Base-by-base conservation (phyloP, 1,140 invertebrate genomes). In the Apis cerana region DNA sequence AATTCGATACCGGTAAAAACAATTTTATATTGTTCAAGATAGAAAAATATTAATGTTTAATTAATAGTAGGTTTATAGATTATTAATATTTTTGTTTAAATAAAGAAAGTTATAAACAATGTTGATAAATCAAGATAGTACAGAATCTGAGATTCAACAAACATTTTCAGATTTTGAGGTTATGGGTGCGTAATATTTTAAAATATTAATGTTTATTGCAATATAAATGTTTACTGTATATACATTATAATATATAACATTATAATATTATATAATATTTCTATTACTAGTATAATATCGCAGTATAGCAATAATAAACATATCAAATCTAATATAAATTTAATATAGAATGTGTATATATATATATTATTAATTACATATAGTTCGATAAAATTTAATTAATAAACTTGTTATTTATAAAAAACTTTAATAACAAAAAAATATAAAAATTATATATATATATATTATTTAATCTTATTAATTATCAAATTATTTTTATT, bases 91-190 rank as follows among this genome's bases (percentile, higher is more conserved):
- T 56, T 48, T 56, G 11, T 59, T 23, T 9, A 43, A 56, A 56
- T 50, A 61, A 48, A 62, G 11, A 58, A 59, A 17, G 9, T 52
- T 75, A 4, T 50, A n/a, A 33, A 78, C 50, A 12, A 91, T 90
- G 89, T 78, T 90, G 56, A 88, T 90, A 70, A 85, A 90, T 77
- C 87, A 89, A 61, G 87, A 64, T n/a, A 23, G 68, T 15, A 54
- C 62, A 12, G 74, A 84, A 23, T 74, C 85, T 4, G 88, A 89
- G 19, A 82, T 89, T 85, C 83, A 84, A 67, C 83, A 84, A 61
- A 92, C 90, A 83, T 92, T 92, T 80, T 81, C 91, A 72, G 91
- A 91, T 11, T 79, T 91, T n/a, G 86, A 80, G 9, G 74, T 77
- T 50, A 85, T 89, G 52, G 90, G 90, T 91, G 83, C 58, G 88